Percentiles rank a stretch among this genome's conserved stretches.
Evolutionary conservation across 2,888 invertebrate genomes (phyloP).

Genomic region (Polietes domitor): DNA sequence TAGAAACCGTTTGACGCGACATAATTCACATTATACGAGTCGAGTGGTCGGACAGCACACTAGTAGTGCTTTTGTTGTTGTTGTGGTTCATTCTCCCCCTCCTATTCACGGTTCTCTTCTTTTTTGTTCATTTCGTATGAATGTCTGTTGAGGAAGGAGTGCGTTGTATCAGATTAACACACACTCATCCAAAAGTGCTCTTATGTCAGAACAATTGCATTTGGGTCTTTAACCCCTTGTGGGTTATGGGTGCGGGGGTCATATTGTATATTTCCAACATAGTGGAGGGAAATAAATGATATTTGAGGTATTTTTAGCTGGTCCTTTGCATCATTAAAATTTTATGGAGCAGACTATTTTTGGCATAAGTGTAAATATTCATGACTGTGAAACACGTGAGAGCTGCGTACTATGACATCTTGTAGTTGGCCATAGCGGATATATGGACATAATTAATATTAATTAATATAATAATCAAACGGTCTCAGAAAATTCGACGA

Average conservation of each 20-base stretch:
- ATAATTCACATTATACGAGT: conserved; percentile 61
- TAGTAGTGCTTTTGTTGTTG: background rate
- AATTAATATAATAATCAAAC: too few species aligned
- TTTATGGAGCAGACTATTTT: too few species aligned
- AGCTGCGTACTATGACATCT: too few species aligned
- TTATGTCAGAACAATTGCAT: conserved; percentile 37
- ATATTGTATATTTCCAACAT: too few species aligned
- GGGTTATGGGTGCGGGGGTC: background rate
- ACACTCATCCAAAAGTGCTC: background rate
- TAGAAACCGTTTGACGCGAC: conserved; percentile 66
- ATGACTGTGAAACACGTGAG: too few species aligned
- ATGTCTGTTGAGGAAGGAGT: conserved; percentile 3
- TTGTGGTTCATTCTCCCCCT: conserved; percentile 27
- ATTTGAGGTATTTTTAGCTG: too few species aligned
- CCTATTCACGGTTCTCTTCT: conserved; percentile 33
- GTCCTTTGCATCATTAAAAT: too few species aligned
- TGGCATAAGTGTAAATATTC: too few species aligned
- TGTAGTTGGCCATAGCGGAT: too few species aligned
- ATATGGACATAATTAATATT: too few species aligned
- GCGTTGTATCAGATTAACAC: conserved; percentile 3
- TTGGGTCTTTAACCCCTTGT: background rate
- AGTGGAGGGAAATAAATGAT: too few species aligned
- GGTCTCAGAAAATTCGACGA: too few species aligned
- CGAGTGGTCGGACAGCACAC: conserved; percentile 21
- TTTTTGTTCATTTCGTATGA: conserved; percentile 17